phyloP scores from a whole-genome alignment of 1,140 invertebrate species.

The Samia ricini region DNA sequence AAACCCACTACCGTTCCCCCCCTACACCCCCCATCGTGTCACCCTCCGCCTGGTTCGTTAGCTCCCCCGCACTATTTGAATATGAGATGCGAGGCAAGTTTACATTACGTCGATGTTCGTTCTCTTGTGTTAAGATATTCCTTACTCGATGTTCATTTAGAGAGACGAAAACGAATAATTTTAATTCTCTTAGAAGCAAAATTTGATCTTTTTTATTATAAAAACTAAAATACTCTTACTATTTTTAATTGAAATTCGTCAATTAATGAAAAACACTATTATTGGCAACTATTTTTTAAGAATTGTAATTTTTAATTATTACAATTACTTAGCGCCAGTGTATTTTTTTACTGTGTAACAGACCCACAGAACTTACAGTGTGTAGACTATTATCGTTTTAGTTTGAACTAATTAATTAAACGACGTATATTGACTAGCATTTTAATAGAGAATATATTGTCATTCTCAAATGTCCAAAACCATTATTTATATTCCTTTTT shows the following conservation, averaged over 20 bases:
- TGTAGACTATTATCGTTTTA: background rate
- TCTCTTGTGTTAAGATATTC: conserved; percentile 44
- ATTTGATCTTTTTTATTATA: background rate
- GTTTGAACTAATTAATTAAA: too few species aligned
- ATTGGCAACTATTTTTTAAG: too few species aligned
- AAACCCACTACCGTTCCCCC: conserved; percentile 9
- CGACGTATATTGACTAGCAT: too few species aligned
- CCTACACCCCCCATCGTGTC: background rate
- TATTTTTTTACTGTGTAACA: too few species aligned
- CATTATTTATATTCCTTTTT: too few species aligned
- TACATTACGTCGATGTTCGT: conserved; percentile 52
- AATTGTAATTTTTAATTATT: too few species aligned
- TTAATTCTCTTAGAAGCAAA: background rate
- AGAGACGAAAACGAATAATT: conserved; percentile 17
- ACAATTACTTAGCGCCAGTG: too few species aligned
- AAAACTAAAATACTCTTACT: too few species aligned
- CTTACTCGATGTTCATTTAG: conserved; percentile 42
- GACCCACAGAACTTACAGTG: background rate
- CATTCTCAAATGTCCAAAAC: too few species aligned
- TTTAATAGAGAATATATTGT: too few species aligned
- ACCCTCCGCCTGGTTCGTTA: conserved; percentile 52
- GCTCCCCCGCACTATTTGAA: conserved; percentile 70
- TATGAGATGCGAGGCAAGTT: conserved; percentile 64
- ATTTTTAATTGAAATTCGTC: too few species aligned
- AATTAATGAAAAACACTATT: too few species aligned